Percentiles rank a stretch among this genome's conserved stretches.
Evolutionary conservation across 2,797 vertebrate species (phyloP).

Genomic region (Phalloptychus januarius): DNA sequence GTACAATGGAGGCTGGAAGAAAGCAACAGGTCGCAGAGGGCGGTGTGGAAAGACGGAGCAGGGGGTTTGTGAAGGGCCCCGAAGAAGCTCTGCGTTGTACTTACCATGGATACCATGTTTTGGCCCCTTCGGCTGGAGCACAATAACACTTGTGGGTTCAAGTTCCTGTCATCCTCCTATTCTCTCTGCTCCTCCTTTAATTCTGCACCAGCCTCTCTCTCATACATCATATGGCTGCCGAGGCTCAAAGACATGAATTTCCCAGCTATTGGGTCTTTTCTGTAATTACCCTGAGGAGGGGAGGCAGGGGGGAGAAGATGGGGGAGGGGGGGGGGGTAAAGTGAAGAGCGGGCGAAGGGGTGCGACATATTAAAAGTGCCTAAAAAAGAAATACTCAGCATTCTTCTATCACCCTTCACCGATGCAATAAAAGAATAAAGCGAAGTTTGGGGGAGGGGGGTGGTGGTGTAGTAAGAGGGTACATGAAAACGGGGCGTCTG

Average conservation of each 20-base stretch:
- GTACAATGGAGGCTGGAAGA: slow-evolving; percentile 73
- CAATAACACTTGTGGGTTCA: slow-evolving; percentile 78
- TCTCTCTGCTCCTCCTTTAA: slow-evolving; percentile 55
- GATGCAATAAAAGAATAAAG: slow-evolving; percentile 79
- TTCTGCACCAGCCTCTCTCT: slow-evolving; percentile 61
- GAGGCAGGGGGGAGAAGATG: too few relatives aligned
- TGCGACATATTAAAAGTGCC: slow-evolving; percentile 80
- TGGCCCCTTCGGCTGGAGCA: slow-evolving; percentile 65
- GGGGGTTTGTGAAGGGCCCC: slow-evolving; percentile 31
- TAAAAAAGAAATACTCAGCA: slow-evolving; percentile 82
- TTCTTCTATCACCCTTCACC: slow-evolving; percentile 82
- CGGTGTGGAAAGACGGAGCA: slow-evolving; percentile 12
- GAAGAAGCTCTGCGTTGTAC: slow-evolving; percentile 75
- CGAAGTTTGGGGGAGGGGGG: slow-evolving; percentile 25
- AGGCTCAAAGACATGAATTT: slow-evolving; percentile 79
- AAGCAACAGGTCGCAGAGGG: slow-evolving; percentile 72
- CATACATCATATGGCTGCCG: slow-evolving; percentile 66
- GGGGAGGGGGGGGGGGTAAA: slow-evolving; percentile 19
- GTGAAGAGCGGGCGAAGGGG: slow-evolving; percentile 47
- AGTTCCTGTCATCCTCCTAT: slow-evolving; percentile 70
- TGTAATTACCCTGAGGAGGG: slow-evolving; percentile 80
- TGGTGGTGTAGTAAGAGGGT: slow-evolving; percentile 35
- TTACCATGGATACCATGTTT: slow-evolving; percentile 77
- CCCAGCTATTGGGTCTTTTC: slow-evolving; percentile 81
- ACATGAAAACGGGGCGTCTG: slow-evolving; percentile 63